Evolutionary conservation across 2,113 vertebrate genomes (phyloP).

Genomic region (Grus americana): DNA sequence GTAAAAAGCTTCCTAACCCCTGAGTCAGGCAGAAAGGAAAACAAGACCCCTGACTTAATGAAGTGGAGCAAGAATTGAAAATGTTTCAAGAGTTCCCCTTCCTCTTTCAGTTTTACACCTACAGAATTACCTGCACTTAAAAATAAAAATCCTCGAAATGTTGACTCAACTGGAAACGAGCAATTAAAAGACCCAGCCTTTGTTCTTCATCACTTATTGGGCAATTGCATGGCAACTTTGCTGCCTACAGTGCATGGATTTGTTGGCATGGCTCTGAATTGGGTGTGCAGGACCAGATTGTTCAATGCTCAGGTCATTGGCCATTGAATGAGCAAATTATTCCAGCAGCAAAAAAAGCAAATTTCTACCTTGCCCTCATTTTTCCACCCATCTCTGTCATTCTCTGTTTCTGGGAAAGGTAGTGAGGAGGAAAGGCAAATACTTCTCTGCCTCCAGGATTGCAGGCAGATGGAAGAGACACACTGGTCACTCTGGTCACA

Average conservation of each 20-base stretch:
- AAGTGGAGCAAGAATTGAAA: not conserved
- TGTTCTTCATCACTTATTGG: not conserved
- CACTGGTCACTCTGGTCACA: not conserved
- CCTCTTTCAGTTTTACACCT: not conserved
- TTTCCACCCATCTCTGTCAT: not conserved
- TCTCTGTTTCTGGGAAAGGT: not conserved
- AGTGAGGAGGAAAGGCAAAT: not conserved
- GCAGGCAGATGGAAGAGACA: not conserved
- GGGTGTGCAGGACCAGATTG: not conserved
- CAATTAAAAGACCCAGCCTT: not conserved
- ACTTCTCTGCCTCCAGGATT: not conserved
- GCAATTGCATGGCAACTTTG: not conserved
- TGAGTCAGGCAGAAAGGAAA: not conserved
- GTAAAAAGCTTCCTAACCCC: not conserved
- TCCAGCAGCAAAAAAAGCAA: not conserved
- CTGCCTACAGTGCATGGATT: not conserved
- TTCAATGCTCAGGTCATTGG: not conserved
- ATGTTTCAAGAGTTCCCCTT: not conserved
- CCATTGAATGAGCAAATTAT: not conserved
- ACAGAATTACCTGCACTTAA: not conserved
- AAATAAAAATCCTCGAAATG: not conserved
- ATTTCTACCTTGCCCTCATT: slow-evolving; percentile 7
- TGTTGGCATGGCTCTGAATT: not conserved
- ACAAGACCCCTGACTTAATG: not conserved
- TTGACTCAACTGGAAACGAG: not conserved